phyloP scores from a whole-genome alignment of 2,113 vertebrate species.

The Cyprinodon variegatus region DNA sequence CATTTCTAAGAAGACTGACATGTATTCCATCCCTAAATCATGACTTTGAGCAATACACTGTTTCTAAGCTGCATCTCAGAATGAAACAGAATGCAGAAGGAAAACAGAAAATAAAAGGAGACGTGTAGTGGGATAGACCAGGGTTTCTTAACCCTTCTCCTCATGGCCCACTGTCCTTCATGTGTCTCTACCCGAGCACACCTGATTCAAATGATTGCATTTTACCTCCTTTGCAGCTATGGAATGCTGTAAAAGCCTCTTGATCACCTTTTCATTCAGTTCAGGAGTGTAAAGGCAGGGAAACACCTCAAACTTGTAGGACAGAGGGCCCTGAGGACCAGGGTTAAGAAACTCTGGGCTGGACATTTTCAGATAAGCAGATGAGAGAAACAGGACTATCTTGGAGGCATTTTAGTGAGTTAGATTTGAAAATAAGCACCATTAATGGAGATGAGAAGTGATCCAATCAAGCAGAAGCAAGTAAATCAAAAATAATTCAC shows the following conservation, averaged over 20 bases:
- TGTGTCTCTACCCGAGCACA: no score
- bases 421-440: no score
- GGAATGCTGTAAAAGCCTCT: no score
- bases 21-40: constrained; percentile 29
- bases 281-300: no score
- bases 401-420: constrained; percentile 3
- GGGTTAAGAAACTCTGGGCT: background rate
- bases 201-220: no score
- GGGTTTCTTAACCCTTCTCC: no score
- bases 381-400: background rate
- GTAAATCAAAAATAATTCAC: background rate
- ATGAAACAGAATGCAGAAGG: constrained; percentile 42
- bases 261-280: no score
- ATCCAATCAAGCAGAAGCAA: background rate
- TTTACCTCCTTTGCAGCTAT: no score
- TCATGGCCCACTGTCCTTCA: no score
- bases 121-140: background rate
- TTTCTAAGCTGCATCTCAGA: constrained; percentile 21
- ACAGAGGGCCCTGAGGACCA: no score
- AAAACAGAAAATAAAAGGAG: background rate
- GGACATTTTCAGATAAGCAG: background rate
- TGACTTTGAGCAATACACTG: background rate
- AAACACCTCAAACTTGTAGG: no score
- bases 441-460: background rate
- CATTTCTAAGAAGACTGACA: constrained; percentile 31